A percentile compares a stretch with the other conserved stretches of the same genome.
Conservation (phyloP, 2,888 invertebrate species). For the Limnephilus rhombicus region DNA sequence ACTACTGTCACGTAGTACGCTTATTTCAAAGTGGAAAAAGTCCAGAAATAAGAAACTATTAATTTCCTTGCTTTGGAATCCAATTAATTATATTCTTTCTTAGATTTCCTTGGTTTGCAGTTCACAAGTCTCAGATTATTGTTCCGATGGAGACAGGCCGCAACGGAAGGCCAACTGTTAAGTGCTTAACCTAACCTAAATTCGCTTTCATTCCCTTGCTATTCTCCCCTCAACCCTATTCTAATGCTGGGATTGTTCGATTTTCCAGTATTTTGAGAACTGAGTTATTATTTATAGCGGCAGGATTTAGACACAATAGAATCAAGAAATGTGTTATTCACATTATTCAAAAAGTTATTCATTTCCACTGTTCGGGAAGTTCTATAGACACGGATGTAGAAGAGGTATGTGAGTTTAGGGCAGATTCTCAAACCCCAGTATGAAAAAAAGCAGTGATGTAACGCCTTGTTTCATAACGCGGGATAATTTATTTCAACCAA, state of each 20-base stretch:
- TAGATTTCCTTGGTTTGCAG: conserved; percentile 16
- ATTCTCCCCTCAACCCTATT: not conserved
- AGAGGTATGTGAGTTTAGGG: not conserved
- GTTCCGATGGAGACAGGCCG: not conserved
- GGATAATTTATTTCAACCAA: too few relatives aligned
- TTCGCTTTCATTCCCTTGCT: not conserved
- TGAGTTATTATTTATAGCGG: conserved; percentile 17
- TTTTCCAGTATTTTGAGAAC: conserved; percentile 2
- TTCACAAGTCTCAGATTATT: not conserved
- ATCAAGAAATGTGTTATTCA: not conserved
- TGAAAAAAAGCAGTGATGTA: not conserved
- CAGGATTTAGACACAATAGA: not conserved
- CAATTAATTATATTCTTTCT: not conserved
- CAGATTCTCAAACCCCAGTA: not conserved
- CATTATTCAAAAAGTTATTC: not conserved
- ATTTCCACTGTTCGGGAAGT: not conserved
- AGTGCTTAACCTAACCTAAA: not conserved
- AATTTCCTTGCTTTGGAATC: not conserved
- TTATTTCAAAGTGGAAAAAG: not conserved
- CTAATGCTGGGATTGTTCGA: not conserved
- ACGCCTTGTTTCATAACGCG: not conserved
- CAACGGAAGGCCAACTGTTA: conserved; percentile 10
- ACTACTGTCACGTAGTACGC: not conserved
- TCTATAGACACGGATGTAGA: not conserved
- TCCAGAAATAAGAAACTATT: not conserved